Base-by-base conservation (phyloP, 92 coral and sea anemone genomes). In the Umimayanthus chanpuru region DNA sequence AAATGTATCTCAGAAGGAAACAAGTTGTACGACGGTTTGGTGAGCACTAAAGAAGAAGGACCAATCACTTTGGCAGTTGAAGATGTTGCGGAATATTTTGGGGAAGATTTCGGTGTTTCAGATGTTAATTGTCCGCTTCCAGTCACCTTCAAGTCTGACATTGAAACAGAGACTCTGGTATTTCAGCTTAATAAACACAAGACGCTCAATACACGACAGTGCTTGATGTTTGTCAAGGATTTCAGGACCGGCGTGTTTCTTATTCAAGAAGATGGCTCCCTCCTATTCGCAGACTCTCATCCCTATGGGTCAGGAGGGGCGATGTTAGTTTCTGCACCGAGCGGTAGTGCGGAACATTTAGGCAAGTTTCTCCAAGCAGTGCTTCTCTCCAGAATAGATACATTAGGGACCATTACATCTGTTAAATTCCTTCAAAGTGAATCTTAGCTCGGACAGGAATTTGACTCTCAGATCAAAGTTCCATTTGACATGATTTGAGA, bases 261-360 rank as follows among this genome's bases (percentile, higher is more conserved):
- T 26, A 76, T 90, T 64, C 79, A 64, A 44, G 49, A 44, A 50
- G 88, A 90, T 76, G 85, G 90, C 44, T 66, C 88, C 85, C 90
- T 90, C 85, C 90, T 90, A 74, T 90, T 87, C 61, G 90, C 88
- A 20, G 93, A 90, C 56, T 87, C 91, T 5, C 93, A 90, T 50
- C 93, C 90, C 32, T 87, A 90, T 32, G 93, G 93, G 11, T 87
- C 93, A 50, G 93, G 93, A 49, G 93, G 93, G 80, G 93, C 90
- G 30, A 36, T 90, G 20, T 79, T 90, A 43, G 76, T 90, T 81
- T 87, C 88, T 65, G 16, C 88, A 18, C 72, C 80, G 1, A 32
- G 67, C 15, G 88, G 80, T 4, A 66, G 74, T 65, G 90, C 76
- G 23, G 50, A 83, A 28, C 4, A 44, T 70, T 53, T 83, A 23